These are phyloP conservation scores for Crossocerus cetratus DNA, from an alignment of 2,888 invertebrate genomes.

Conservation along the genomic window DNA sequence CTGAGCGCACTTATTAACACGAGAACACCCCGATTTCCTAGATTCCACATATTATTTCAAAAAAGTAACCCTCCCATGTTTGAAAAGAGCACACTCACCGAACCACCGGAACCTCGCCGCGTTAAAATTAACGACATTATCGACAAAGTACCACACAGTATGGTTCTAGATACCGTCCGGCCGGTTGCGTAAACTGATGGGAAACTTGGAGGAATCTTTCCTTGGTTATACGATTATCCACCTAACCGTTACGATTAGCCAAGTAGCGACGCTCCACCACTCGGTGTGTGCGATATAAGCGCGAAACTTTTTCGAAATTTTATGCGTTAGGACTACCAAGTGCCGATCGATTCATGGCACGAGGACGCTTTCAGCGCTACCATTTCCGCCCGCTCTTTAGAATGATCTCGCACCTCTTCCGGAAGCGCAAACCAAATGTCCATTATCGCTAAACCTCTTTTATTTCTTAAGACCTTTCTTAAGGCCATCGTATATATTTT, in stretches of 20 bases:
- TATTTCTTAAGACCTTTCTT: too few relatives aligned
- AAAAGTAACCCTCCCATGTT: slow-evolving; percentile 73
- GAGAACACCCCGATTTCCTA: slow-evolving; percentile 68
- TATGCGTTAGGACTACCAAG: not conserved
- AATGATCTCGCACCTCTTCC: too few relatives aligned
- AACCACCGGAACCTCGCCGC: slow-evolving; percentile 58
- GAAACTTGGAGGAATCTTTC: not conserved
- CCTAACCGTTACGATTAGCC: not conserved
- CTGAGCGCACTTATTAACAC: slow-evolving; percentile 69
- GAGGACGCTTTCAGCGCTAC: too few relatives aligned
- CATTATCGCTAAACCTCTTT: too few relatives aligned
- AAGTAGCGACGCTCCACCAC: too few relatives aligned
- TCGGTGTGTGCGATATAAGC: not conserved
- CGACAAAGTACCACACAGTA: slow-evolving; percentile 40
- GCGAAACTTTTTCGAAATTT: slow-evolving; percentile 4
- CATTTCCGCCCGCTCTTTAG: too few relatives aligned
- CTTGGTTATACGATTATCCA: not conserved
- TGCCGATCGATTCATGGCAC: slow-evolving; percentile 10
- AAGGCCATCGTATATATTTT: too few relatives aligned
- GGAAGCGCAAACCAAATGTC: too few relatives aligned
- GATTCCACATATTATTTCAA: slow-evolving; percentile 75
- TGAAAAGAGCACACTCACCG: slow-evolving; percentile 71
- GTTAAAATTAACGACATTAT: slow-evolving; percentile 43
- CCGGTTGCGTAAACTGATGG: not conserved
- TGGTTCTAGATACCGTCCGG: slow-evolving; percentile 11